phyloP scores from a whole-genome alignment of 2,113 vertebrate genomes.

The Physeter macrocephalus region DNA sequence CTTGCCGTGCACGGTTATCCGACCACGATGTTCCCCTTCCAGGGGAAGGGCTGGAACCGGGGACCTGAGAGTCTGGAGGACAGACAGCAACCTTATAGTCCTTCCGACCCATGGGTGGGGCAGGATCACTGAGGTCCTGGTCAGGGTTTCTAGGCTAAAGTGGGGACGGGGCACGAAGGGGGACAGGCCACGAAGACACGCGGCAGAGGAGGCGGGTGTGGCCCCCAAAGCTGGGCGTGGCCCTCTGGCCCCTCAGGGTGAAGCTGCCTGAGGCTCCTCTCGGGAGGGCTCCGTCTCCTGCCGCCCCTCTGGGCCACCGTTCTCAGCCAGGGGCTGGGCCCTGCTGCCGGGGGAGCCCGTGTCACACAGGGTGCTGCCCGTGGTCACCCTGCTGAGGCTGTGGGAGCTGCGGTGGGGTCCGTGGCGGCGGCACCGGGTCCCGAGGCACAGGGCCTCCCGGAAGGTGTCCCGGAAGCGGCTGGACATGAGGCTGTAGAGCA shows the following conservation, averaged over 20 bases:
- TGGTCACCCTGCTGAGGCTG: conserved; percentile 84
- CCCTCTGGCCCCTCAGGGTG: background rate
- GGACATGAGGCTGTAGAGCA: conserved; percentile 97
- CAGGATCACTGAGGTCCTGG: background rate
- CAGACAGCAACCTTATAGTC: background rate
- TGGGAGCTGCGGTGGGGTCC: conserved; percentile 73
- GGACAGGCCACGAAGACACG: background rate
- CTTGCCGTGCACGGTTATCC: background rate
- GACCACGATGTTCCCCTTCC: background rate
- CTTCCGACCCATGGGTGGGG: background rate
- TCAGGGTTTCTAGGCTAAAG: background rate
- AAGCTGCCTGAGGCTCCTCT: background rate
- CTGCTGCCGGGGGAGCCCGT: conserved; percentile 64
- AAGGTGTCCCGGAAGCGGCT: conserved; percentile 94
- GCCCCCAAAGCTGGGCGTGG: background rate
- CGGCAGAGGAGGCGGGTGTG: background rate
- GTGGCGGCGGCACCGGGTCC: accelerated
- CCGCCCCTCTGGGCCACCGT: conserved; percentile 36
- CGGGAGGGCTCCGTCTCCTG: conserved; percentile 54
- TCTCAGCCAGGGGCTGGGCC: conserved; percentile 54
- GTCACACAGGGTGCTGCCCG: conserved; percentile 87
- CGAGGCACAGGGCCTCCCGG: conserved; percentile 87
- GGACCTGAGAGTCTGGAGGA: background rate
- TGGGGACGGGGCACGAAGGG: background rate
- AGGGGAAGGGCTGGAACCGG: background rate